A percentile compares a stretch with the other conserved stretches of the same genome.
These are phyloP conservation scores for Alcis repandata DNA, from an alignment of 2,888 invertebrate species.

Conservation along the genomic window DNA sequence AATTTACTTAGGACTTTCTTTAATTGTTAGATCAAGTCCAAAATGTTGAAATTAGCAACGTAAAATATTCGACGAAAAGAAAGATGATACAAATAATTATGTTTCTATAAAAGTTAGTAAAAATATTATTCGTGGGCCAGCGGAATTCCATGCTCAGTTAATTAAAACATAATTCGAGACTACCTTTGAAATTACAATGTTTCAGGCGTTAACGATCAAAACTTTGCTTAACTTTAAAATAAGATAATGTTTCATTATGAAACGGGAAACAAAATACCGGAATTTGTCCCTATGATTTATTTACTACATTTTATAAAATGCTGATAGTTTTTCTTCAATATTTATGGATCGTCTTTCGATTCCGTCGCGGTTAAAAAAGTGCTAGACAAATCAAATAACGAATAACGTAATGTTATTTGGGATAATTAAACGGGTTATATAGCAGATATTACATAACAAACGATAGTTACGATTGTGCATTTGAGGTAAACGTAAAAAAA, in stretches of 20 bases:
- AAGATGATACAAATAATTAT: neutral
- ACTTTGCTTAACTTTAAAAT: conserved; percentile 19
- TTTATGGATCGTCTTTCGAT: too few species aligned
- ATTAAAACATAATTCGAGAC: conserved; percentile 26
- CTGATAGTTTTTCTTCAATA: too few species aligned
- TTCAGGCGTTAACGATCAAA: conserved; percentile 19
- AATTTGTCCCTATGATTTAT: neutral
- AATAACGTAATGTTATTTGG: too few species aligned
- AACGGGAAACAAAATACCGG: conserved; percentile 2
- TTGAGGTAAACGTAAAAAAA: too few species aligned
- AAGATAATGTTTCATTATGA: conserved; percentile 14
- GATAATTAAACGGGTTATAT: too few species aligned
- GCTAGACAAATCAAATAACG: too few species aligned
- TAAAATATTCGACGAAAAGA: neutral
- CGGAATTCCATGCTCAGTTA: conserved; percentile 7
- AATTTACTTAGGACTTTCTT: too few species aligned
- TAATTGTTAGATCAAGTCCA: too few species aligned
- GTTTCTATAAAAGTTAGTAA: neutral
- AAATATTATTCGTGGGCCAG: neutral
- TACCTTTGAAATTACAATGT: conserved; percentile 21
- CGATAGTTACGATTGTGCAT: too few species aligned
- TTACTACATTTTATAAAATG: neutral
- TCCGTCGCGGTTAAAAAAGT: too few species aligned
- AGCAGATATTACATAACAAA: too few species aligned
- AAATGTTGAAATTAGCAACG: too few species aligned